phyloP scores from a whole-genome alignment of 2,888 invertebrate species.

The Trilocha varians region DNA sequence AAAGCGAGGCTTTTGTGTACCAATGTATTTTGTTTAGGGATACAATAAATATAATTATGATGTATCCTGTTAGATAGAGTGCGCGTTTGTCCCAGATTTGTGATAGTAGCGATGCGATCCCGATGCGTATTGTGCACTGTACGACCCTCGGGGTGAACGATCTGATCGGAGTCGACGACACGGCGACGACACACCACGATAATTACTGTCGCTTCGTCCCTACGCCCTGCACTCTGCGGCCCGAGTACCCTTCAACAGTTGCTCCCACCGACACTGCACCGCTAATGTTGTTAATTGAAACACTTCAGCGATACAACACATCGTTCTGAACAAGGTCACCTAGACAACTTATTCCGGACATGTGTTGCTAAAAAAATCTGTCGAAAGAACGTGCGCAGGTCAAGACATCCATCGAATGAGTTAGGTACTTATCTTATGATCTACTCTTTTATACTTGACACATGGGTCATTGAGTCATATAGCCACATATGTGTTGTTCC shows the following conservation, averaged over 20 bases:
- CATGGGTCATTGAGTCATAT: too few species aligned
- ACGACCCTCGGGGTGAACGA: conserved; percentile 67
- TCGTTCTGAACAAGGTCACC: conserved; percentile 21
- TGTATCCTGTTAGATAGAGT: conserved; percentile 5
- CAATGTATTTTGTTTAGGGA: too few species aligned
- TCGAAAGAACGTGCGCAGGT: too few species aligned
- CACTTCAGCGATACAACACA: conserved; percentile 17
- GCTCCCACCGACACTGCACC: conserved; percentile 19
- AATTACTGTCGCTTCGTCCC: conserved; percentile 64
- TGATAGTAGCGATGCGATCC: conserved; percentile 45
- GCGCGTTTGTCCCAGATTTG: conserved; percentile 44
- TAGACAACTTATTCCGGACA: conserved; percentile 24
- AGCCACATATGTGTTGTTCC: too few species aligned
- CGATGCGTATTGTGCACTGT: conserved; percentile 46
- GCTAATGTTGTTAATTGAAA: conserved; percentile 34
- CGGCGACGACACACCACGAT: conserved; percentile 38
- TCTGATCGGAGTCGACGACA: conserved; percentile 67
- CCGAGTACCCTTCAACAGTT: conserved; percentile 26
- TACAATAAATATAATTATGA: too few species aligned
- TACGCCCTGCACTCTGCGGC: conserved; percentile 30
- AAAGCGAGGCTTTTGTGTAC: too few species aligned
- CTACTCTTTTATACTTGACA: too few species aligned
- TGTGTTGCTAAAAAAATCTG: too few species aligned
- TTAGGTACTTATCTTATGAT: too few species aligned
- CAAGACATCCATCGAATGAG: too few species aligned